Conservation (phyloP, 2,113 vertebrate genomes). For the Coryphaenoides rupestris region DNA sequence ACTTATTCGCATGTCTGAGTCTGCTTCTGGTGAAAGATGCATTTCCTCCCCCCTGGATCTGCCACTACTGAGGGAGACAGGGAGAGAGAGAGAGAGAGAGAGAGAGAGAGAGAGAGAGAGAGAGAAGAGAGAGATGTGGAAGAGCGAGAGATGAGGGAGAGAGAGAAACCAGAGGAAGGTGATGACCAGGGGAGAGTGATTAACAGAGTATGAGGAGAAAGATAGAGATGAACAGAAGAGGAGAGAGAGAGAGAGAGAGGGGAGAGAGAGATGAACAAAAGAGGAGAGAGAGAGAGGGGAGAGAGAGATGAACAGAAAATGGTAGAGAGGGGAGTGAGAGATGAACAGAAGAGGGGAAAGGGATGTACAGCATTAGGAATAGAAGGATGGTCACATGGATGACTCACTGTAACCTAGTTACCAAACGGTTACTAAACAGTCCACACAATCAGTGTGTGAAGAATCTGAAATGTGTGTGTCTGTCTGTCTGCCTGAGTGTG, state of each 20-base stretch:
- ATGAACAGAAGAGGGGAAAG: background rate
- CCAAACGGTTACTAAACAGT: no score
- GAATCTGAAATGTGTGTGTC: no score
- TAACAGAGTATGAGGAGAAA: background rate
- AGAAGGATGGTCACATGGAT: no score
- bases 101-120: background rate
- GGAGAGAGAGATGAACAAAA: background rate
- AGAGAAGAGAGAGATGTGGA: no score
- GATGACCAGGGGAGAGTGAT: no score
- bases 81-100: background rate
- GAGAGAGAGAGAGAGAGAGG: background rate
- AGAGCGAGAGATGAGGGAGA: no score
- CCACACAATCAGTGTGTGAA: no score
- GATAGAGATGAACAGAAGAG: background rate
- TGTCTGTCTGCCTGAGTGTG: no score
- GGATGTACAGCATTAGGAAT: background rate
- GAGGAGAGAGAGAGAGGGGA: background rate
- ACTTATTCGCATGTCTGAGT: background rate
- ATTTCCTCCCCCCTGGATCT: constrained; percentile 1
- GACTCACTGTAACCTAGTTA: no score
- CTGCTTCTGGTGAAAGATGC: constrained; percentile 1
- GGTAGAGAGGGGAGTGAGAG: background rate
- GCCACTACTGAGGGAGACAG: background rate
- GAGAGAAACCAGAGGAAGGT: no score
- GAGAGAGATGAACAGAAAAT: background rate